Evolutionary conservation across 2,888 invertebrate species (phyloP).

Genomic region (Smittia sp.): DNA sequence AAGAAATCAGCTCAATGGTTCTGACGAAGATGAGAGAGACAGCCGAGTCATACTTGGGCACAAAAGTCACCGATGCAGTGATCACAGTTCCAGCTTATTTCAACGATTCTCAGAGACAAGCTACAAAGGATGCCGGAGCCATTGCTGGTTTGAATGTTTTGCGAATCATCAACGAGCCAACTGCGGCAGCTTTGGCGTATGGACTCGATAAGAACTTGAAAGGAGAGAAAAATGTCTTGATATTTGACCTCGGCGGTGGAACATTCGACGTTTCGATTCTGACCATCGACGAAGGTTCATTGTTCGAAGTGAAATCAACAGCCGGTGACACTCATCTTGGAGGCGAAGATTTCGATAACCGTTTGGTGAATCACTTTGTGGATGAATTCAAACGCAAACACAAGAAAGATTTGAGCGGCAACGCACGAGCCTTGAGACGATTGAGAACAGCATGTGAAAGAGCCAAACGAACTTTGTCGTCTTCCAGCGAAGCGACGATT

Average conservation of each 20-base stretch:
- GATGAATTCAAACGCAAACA: slow-evolving; percentile 75
- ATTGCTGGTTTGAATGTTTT: slow-evolving; percentile 84
- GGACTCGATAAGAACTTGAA: slow-evolving; percentile 73
- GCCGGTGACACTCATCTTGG: slow-evolving; percentile 80
- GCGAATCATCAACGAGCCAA: slow-evolving; percentile 88
- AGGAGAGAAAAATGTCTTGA: slow-evolving; percentile 71
- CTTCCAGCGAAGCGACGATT: slow-evolving; percentile 71
- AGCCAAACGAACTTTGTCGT: slow-evolving; percentile 73
- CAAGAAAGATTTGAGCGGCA: slow-evolving; percentile 65
- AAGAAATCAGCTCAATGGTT: slow-evolving; percentile 84
- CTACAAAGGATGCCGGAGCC: slow-evolving; percentile 85
- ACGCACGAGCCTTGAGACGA: slow-evolving; percentile 66
- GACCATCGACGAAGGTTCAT: slow-evolving; percentile 80
- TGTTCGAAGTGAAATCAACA: slow-evolving; percentile 78
- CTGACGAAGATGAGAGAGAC: slow-evolving; percentile 80
- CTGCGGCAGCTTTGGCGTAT: slow-evolving; percentile 82
- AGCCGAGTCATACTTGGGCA: slow-evolving; percentile 74
- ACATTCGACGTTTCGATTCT: slow-evolving; percentile 92
- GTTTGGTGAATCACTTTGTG: slow-evolving; percentile 73
- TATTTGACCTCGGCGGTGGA: slow-evolving; percentile 79
- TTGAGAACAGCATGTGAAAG: slow-evolving; percentile 74
- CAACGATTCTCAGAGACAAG: slow-evolving; percentile 78
- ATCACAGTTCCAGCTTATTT: slow-evolving; percentile 83
- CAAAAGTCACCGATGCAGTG: slow-evolving; percentile 70
- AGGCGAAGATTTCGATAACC: slow-evolving; percentile 76